These are phyloP conservation scores for Drosophila saltans DNA, from an alignment of 1,140 invertebrate species.

Conservation along the genomic window DNA sequence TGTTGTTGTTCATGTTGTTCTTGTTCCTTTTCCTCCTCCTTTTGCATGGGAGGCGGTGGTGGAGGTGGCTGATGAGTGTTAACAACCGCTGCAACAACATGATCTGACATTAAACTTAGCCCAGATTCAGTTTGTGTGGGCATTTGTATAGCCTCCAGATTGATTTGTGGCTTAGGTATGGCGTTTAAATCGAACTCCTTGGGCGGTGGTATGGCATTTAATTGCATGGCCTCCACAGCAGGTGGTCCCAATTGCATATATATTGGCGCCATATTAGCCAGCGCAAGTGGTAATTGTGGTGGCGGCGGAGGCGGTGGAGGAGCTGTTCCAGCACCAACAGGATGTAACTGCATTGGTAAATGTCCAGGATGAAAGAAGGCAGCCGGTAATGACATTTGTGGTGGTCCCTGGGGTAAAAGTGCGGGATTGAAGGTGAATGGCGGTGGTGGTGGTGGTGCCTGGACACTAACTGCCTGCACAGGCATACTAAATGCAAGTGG, in stretches of 20 bases:
- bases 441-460: slow-evolving; percentile 76
- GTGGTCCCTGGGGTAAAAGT: slow-evolving; percentile 68
- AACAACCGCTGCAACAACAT: slow-evolving; percentile 30
- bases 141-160: slow-evolving; percentile 79
- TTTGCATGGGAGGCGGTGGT: slow-evolving; percentile 54
- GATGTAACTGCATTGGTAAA: slow-evolving; percentile 59
- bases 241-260: slow-evolving; percentile 75
- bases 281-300: slow-evolving; percentile 69
- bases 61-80: slow-evolving; percentile 59
- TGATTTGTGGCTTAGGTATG: slow-evolving; percentile 79
- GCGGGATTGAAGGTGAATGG: slow-evolving; percentile 82
- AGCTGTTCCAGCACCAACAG: slow-evolving; percentile 60
- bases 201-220: slow-evolving; percentile 77
- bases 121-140: slow-evolving; percentile 37
- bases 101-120: slow-evolving; percentile 45
- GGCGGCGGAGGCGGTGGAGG: slow-evolving; percentile 75
- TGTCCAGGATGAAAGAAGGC: slow-evolving; percentile 64
- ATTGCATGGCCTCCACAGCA: slow-evolving; percentile 62
- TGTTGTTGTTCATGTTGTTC: slow-evolving; percentile 3
- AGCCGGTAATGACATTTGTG: slow-evolving; percentile 62
- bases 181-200: slow-evolving; percentile 81
- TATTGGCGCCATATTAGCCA: slow-evolving; percentile 66
- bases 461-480: slow-evolving; percentile 58
- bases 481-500: slow-evolving; percentile 67
- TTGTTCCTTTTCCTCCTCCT: background rate